Evolutionary conservation across 2,113 vertebrate genomes (phyloP), one percentile per base, ranked within the genome.

Genomic region (Strix uralensis): DNA sequence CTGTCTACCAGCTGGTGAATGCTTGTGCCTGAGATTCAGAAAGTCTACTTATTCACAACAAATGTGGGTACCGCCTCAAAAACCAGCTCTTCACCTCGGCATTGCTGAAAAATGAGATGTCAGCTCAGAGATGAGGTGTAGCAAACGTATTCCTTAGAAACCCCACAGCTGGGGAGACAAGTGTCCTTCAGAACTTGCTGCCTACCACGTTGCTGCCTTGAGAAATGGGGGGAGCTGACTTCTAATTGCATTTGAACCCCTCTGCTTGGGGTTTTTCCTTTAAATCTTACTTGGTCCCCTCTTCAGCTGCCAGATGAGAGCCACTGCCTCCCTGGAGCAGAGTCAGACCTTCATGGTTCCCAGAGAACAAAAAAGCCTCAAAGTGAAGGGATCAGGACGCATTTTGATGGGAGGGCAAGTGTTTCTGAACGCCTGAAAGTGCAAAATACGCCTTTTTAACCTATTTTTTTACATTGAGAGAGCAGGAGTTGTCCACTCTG

Each of bases 141-240:
- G 49, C 38, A 36, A 57, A 46, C 0, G 0, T 4, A 6, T 30
- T 67, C 52, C 70, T 82, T 9, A 46, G 54, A 62, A 69, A 57
- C 4, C 44, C 38, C 16, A 2, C 61, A 79, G 61, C 42, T 61
- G 12, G 38, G 52, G 65, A 40, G 34, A 25, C 10, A 38, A 14
- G 23, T 3, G 8, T 36, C 86, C 81, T 82, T 40, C 49, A 7
- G 18, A 81, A 52, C 34, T 30, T 36, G 52, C 51, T 92, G 46
- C 69, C 19, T 42, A 5, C 69, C 40, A 32, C 0, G 1, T 23
- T 77, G 42, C 71, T 49, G 5, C 47, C 55, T 54, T 1, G 0
- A 5, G 5, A 77, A 71, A n/a, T 25, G 0, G 0, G 0, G 1
- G 36, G 9, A 6, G 12, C 26, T 51, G 62, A 25, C 29, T 13